These are phyloP conservation scores for Torymus texanus DNA, from an alignment of 2,888 invertebrate genomes.

Conservation along the genomic window DNA sequence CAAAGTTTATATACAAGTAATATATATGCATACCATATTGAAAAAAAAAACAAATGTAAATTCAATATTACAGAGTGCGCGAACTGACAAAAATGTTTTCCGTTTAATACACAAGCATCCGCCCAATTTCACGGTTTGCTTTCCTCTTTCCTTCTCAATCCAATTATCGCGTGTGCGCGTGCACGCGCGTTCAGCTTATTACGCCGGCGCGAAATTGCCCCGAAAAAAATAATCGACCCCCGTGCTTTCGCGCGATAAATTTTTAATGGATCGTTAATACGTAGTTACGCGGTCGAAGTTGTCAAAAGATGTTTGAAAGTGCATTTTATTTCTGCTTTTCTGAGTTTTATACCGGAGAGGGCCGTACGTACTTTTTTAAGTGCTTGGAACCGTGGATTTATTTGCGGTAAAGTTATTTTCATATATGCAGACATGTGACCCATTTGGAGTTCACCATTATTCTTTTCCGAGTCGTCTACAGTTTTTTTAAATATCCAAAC, in stretches of 20 bases:
- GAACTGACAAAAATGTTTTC: neutral
- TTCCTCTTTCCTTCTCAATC: constrained; percentile 7
- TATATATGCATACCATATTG: too few species aligned
- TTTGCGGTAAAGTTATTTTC: too few species aligned
- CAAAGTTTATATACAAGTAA: too few species aligned
- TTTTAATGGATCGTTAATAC: constrained; percentile 12
- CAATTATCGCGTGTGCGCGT: constrained; percentile 13
- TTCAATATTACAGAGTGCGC: too few species aligned
- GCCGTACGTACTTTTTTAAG: too few species aligned
- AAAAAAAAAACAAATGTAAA: constrained; percentile 7
- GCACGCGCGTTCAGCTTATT: constrained; percentile 8
- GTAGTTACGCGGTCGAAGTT: constrained; percentile 9
- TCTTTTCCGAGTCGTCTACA: too few species aligned
- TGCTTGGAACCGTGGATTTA: too few species aligned
- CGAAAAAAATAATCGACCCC: constrained; percentile 1
- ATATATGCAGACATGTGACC: too few species aligned
- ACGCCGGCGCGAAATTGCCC: neutral
- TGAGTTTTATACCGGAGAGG: neutral
- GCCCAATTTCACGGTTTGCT: too few species aligned
- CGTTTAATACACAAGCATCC: neutral
- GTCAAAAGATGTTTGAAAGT: constrained; percentile 11
- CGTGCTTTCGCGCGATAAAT: neutral
- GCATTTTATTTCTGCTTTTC: neutral
- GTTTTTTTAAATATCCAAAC: too few species aligned
- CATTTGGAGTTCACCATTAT: too few species aligned